Base-by-base conservation (phyloP, 2,113 vertebrate genomes). In the Ceratotherium simum region DNA sequence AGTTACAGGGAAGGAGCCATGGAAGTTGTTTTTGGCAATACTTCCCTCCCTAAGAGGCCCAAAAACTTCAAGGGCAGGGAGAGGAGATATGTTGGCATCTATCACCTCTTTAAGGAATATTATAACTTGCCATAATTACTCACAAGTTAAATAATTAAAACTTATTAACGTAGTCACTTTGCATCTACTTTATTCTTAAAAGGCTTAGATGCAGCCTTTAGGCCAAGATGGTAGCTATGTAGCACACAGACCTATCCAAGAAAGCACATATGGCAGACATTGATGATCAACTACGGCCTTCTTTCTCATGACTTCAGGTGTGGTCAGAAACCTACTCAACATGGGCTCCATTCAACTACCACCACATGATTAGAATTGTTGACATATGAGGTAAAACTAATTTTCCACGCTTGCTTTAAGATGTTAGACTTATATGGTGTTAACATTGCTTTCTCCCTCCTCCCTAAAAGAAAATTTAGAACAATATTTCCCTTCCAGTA, bases 131-230 rank as follows among this genome's bases (percentile, higher is more conserved):
- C 8, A 54, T 84, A 80, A 70, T 60, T 29, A 58, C 7, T 85
- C n/a, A 90, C 29, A 88, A 83, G 27, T 64, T 69, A 72, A 90
- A 33, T 84, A 31, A 46, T 86, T 82, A 67, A 75, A 90, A 83
- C 2, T 79, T 67, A 86, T 78, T 73, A 83, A 87, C 13, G 80
- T 29, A 33, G 21, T 69, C 11, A 69, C 29, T 92, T 73, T 73
- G 42, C 36, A 62, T 70, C 17, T 62, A 64, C 21, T 89, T 92
- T 54, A 62, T 70, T 89, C 23, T 82, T 92, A 17, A 58, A 92
- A 91, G 13, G 10, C 18, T 75, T 84, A 58, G 5, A 64, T 42
- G n/a, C 67, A 89, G 25, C 2, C 20, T 82, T 42, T 65, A 70
- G 75, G 46, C 14, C 27, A 82, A n/a, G 42, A 56, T 56, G 27